These are phyloP conservation scores for Heliconius aoede DNA, from an alignment of 2,888 invertebrate genomes.

Conservation along the genomic window DNA sequence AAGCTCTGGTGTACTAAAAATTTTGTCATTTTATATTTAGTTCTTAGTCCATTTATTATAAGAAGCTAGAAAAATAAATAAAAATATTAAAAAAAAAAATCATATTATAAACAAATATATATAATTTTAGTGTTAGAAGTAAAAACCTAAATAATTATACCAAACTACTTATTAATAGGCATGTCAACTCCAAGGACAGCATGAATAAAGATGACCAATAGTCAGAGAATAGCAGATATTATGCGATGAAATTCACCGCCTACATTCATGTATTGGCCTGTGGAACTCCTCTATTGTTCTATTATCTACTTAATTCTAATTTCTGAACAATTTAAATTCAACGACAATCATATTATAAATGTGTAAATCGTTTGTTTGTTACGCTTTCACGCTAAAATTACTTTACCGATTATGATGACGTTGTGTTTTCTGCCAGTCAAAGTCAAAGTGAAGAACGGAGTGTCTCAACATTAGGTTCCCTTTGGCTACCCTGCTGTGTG, in stretches of 20 bases:
- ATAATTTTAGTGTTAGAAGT: too few relatives aligned
- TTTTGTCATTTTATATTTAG: background rate
- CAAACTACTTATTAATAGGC: background rate
- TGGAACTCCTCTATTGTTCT: background rate
- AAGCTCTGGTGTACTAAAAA: background rate
- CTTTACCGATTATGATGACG: too few relatives aligned
- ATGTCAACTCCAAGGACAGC: background rate
- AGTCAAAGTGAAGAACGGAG: too few relatives aligned
- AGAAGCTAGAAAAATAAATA: background rate
- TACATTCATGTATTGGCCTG: background rate
- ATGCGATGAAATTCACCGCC: background rate
- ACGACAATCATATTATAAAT: background rate
- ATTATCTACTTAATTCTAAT: background rate
- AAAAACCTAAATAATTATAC: background rate
- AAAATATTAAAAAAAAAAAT: background rate
- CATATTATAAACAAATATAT: background rate
- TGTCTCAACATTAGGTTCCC: too few relatives aligned
- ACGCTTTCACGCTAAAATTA: background rate
- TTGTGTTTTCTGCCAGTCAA: too few relatives aligned
- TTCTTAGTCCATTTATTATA: background rate
- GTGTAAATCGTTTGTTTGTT: background rate
- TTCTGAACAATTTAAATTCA: background rate
- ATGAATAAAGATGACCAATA: constrained; percentile 1
- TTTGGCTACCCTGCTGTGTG: too few relatives aligned
- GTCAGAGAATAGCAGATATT: background rate